Conservation (phyloP, 2,888 invertebrate genomes). For the Metalampra italica region DNA sequence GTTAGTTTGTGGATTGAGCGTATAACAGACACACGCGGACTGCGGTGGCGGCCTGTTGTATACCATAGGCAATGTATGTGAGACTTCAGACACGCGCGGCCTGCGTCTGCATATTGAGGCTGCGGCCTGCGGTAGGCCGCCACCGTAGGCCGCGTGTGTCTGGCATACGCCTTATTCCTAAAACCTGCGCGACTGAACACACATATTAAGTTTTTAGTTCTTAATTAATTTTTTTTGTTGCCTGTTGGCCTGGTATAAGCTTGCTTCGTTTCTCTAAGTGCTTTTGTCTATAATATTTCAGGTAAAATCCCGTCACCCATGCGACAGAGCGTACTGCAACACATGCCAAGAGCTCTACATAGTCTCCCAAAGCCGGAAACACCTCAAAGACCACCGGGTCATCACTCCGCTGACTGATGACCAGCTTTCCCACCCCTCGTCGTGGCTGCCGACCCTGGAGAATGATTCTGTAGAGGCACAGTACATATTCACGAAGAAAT, state of each 20-base stretch:
- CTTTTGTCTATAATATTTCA: slow-evolving; percentile 24
- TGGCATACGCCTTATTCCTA: too few species aligned
- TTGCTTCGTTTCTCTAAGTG: background rate
- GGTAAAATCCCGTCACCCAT: slow-evolving; percentile 59
- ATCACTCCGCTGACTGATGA: slow-evolving; percentile 75
- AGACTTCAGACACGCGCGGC: too few species aligned
- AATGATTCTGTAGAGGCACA: slow-evolving; percentile 92
- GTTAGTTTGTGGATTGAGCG: slow-evolving; percentile 53
- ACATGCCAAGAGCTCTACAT: slow-evolving; percentile 79
- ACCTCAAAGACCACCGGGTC: slow-evolving; percentile 77
- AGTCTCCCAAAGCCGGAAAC: slow-evolving; percentile 56
- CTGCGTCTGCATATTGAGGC: too few species aligned
- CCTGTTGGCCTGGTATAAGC: too few species aligned
- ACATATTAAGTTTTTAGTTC: too few species aligned
- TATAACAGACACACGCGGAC: too few species aligned
- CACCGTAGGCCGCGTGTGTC: too few species aligned
- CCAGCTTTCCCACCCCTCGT: slow-evolving; percentile 80
- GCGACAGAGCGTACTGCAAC: slow-evolving; percentile 80
- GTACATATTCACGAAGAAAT: slow-evolving; percentile 87
- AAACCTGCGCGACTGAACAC: too few species aligned
- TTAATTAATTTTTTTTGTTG: background rate
- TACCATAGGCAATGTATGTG: too few species aligned
- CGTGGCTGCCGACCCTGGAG: slow-evolving; percentile 82
- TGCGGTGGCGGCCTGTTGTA: too few species aligned
- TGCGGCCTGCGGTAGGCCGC: too few species aligned